Evolutionary conservation across 1,140 invertebrate genomes (phyloP), one percentile per base, ranked within the genome.

Genomic region (Nasonia longicornis): DNA sequence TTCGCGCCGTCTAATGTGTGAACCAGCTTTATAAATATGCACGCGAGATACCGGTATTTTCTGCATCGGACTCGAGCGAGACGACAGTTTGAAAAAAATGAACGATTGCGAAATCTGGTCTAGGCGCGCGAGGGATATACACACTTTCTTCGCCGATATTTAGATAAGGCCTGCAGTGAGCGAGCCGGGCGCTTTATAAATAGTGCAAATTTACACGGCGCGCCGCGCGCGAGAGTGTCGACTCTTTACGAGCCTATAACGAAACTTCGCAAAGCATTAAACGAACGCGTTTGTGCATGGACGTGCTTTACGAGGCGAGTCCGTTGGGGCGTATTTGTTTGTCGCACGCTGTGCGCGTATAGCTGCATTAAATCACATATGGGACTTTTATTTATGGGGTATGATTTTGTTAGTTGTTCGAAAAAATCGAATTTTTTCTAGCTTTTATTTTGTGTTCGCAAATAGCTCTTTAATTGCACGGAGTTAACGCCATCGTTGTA

Each of bases 11-110:
- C 38, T 42, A 42, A 42, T 42, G 10, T 42, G 48, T 20, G 16
- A 52, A 52, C 48, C 48, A 63, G 35, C 11, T n/a, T 42, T 35
- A 66, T n/a, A 66, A 42, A 42, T 10, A 42, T 42, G 10, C n/a
- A 77, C 52, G 45, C 72, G 29, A 16, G 10, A 52, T 38, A 76
- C 48, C 48, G 73, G 73, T 38, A 64, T 76, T 76, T 76, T 76
- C 29, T 64, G 6, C 48, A 58, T n/a, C 67, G 38, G 1, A 42
- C 38, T 42, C 7, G 31, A 35, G 31, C 31, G 4, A 35, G 31
- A 72, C 42, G 26, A 63, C 29, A n/a, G n/a, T 29, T 64, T 8
- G 20, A 76, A 35, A 63, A 76, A 64, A 3, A 64, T 35, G 20
- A 52, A 74, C 48, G 3, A 29, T 76, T 76, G 20, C 26, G 58